Conservation (phyloP, 2,113 vertebrate genomes). For the Sinocyclocheilus grahami region DNA sequence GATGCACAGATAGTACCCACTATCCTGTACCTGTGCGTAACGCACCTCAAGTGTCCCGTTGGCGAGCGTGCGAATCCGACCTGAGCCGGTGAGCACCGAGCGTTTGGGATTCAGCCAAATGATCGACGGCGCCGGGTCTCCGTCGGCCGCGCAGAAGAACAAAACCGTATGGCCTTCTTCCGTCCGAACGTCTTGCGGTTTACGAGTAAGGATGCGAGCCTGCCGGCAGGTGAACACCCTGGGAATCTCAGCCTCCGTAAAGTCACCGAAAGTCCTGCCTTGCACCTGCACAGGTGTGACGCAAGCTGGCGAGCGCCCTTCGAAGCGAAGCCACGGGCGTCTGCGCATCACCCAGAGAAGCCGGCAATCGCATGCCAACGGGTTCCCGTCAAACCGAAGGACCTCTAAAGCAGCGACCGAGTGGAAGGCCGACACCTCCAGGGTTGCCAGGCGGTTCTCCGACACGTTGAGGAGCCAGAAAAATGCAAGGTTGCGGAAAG, state of each 20-base stretch:
- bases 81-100: conserved; percentile 62
- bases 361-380: conserved; percentile 85
- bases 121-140: conserved; percentile 79
- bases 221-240: conserved; percentile 79
- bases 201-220: conserved; percentile 73
- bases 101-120: conserved; percentile 80
- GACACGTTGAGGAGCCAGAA: conserved; percentile 82
- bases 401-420: conserved; percentile 75
- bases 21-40: conserved; percentile 78
- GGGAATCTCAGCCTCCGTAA: conserved; percentile 69
- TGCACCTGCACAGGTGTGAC: conserved; percentile 68
- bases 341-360: conserved; percentile 81
- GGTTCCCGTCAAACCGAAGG: conserved; percentile 81
- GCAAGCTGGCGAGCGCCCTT: conserved; percentile 71
- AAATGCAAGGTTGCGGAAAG: conserved; percentile 76
- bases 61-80: conserved; percentile 75
- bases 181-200: conserved; percentile 66
- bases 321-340: conserved; percentile 70
- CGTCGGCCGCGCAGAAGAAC: conserved; percentile 80
- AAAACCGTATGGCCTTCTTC: conserved; percentile 78
- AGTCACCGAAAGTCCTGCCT: conserved; percentile 75
- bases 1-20: conserved; percentile 80
- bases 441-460: conserved; percentile 77
- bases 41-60: conserved; percentile 83
- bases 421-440: conserved; percentile 79